Conservation (phyloP, 2,888 invertebrate genomes). For the Ophion obscuratus region DNA sequence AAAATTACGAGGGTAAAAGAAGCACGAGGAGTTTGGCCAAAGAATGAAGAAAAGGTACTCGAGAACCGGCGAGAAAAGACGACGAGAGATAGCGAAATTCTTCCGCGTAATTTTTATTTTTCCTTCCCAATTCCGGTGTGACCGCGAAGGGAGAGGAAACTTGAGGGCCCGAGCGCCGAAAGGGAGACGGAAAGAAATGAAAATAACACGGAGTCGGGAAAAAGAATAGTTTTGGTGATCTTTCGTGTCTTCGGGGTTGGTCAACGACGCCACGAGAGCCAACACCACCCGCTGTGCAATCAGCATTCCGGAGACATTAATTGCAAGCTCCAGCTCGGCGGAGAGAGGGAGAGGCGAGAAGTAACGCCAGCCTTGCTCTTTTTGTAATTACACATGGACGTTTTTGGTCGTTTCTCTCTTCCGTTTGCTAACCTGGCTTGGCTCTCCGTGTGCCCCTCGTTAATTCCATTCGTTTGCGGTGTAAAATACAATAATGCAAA, state of each 20-base stretch:
- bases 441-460: background rate
- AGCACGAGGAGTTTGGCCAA: conserved; percentile 27
- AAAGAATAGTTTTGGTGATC: conserved; percentile 39
- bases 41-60: conserved; percentile 32
- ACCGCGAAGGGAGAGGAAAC: conserved; percentile 38
- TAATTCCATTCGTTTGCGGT: conserved; percentile 45
- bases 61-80: conserved; percentile 12
- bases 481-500: conserved; percentile 40
- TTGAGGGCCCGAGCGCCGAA: background rate
- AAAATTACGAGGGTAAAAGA: conserved; percentile 19
- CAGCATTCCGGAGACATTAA: conserved; percentile 51
- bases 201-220: background rate
- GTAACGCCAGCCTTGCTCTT: conserved; percentile 12
- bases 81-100: conserved; percentile 47
- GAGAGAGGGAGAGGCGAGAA: background rate
- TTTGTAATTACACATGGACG: conserved; percentile 58
- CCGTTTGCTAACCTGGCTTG: conserved; percentile 30
- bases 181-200: conserved; percentile 28
- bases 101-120: conserved; percentile 52
- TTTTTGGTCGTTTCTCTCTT: conserved; percentile 46
- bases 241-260: conserved; percentile 35
- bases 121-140: conserved; percentile 25
- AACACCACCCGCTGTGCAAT: conserved; percentile 42
- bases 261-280: conserved; percentile 17
- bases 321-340: conserved; percentile 3